phyloP scores from a whole-genome alignment of 2,113 vertebrate genomes.

The Chitala chitala region DNA sequence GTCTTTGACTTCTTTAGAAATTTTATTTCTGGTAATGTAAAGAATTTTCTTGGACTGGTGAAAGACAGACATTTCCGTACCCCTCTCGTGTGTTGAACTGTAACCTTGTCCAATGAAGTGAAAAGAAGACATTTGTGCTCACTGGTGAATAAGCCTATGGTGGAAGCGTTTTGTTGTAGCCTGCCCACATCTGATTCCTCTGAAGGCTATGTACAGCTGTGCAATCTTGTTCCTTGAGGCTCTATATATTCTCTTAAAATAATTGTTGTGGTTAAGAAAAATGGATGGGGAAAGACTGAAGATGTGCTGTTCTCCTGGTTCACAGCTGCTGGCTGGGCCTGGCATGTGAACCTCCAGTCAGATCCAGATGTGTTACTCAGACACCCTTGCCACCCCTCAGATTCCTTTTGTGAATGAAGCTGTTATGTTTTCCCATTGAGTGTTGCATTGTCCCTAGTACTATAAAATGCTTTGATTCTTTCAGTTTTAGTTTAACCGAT shows the following conservation, averaged over 20 bases:
- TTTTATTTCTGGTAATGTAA: slow-evolving; percentile 61
- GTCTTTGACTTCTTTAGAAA: slow-evolving; percentile 37
- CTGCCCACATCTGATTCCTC: slow-evolving; percentile 27
- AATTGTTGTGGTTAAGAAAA: background rate
- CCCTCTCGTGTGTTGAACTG: slow-evolving; percentile 61
- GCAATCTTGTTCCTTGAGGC: slow-evolving; percentile 27
- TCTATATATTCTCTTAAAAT: slow-evolving; percentile 27
- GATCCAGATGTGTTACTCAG: background rate
- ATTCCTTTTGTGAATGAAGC: background rate
- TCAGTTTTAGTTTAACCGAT: background rate
- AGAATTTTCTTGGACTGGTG: slow-evolving; percentile 54
- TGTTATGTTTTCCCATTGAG: background rate
- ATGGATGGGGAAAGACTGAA: background rate
- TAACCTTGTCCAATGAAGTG: slow-evolving; percentile 58
- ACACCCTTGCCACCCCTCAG: background rate
- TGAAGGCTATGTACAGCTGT: slow-evolving; percentile 21
- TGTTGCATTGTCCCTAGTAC: background rate
- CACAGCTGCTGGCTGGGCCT: slow-evolving; percentile 66
- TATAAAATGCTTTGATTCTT: background rate
- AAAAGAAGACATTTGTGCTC: slow-evolving; percentile 58
- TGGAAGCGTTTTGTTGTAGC: slow-evolving; percentile 49
- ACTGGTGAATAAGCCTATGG: slow-evolving; percentile 62
- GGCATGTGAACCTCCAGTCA: no score
- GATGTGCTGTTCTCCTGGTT: slow-evolving; percentile 60
- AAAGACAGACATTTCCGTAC: slow-evolving; percentile 73